A percentile compares a stretch with the other conserved stretches of the same genome.
phyloP scores from a whole-genome alignment of 1,140 invertebrate genomes.

The Rhyacophila brunnea region DNA sequence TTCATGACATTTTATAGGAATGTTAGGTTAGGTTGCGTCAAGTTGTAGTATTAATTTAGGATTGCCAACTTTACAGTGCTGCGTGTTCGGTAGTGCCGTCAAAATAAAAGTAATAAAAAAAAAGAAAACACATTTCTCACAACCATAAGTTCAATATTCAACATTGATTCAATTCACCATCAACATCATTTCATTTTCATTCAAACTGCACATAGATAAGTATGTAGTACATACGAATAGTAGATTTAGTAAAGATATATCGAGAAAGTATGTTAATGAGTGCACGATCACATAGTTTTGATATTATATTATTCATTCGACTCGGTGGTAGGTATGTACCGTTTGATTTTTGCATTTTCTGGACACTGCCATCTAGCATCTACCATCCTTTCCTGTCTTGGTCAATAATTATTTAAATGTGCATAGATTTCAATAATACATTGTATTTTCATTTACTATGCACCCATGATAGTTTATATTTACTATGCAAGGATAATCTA shows the following conservation, averaged over 20 bases:
- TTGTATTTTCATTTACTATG: not conserved
- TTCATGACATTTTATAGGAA: too few species aligned
- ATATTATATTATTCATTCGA: conserved; percentile 12
- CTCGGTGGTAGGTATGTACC: conserved; percentile 20
- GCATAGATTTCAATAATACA: not conserved
- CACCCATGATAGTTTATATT: conserved; percentile 1
- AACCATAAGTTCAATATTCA: not conserved
- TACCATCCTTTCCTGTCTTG: conserved; percentile 16
- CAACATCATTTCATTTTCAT: conserved; percentile 6
- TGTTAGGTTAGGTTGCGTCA: too few species aligned
- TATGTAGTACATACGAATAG: conserved; percentile 29
- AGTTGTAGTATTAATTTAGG: too few species aligned
- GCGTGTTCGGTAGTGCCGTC: too few species aligned
- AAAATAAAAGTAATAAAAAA: too few species aligned
- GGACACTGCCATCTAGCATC: conserved; percentile 25
- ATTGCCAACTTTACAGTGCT: too few species aligned
- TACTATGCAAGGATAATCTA: not conserved
- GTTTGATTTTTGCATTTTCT: conserved; percentile 30
- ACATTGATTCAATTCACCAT: not conserved
- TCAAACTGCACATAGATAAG: conserved; percentile 34
- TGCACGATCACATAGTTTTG: conserved; percentile 34
- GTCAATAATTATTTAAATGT: not conserved
- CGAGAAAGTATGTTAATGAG: conserved; percentile 25
- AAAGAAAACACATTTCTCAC: too few species aligned
- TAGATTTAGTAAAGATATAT: conserved; percentile 15